These are phyloP conservation scores for Cheilosia grossa DNA, from an alignment of 2,888 invertebrate species.

Conservation along the genomic window DNA sequence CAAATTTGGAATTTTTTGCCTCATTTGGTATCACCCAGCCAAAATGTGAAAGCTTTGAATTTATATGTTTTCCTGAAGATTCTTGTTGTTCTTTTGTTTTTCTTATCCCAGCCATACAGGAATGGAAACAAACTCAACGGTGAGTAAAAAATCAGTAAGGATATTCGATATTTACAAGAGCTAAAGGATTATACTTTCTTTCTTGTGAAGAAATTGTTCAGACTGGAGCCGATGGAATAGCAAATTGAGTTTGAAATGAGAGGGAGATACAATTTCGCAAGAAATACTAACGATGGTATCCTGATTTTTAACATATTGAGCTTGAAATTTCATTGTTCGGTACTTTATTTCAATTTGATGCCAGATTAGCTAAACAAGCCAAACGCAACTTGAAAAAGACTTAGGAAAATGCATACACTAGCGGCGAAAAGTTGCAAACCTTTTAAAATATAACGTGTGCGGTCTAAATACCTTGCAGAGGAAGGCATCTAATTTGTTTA, in stretches of 20 bases:
- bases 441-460: too few relatives aligned
- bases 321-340: conserved; percentile 16
- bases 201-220: conserved; percentile 1
- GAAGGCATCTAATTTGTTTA: too few relatives aligned
- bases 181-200: conserved; percentile 50
- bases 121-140: conserved; percentile 12
- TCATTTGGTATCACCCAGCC: conserved; percentile 57
- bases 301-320: conserved; percentile 28
- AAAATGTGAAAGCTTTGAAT: conserved; percentile 6
- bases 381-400: too few relatives aligned
- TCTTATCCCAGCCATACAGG: neutral
- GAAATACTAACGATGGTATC: neutral
- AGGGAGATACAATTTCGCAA: conserved; percentile 4
- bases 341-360: neutral
- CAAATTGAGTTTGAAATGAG: neutral
- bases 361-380: neutral
- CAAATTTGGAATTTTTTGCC: conserved; percentile 68
- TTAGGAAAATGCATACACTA: too few relatives aligned
- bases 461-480: too few relatives aligned
- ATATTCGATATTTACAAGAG: conserved; percentile 45
- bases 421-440: too few relatives aligned
- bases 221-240: conserved; percentile 31
- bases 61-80: conserved; percentile 6
- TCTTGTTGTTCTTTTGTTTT: conserved; percentile 18
- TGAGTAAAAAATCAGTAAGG: conserved; percentile 42